Conservation (phyloP, 1,140 invertebrate species). For the Platorchestia sp. region DNA sequence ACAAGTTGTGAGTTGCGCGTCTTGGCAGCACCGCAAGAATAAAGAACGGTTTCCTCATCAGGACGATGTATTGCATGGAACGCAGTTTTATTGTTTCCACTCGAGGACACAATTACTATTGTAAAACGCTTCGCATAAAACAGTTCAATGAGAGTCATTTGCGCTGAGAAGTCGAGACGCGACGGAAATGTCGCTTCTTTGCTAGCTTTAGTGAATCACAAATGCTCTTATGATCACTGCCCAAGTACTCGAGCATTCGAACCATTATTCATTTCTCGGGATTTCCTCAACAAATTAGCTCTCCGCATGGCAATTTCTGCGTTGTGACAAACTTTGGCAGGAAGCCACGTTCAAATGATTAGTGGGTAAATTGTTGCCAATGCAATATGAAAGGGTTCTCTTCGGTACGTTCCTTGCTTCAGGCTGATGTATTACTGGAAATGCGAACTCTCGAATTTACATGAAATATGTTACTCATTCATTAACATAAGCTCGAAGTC, state of each 20-base stretch:
- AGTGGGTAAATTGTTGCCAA: not conserved
- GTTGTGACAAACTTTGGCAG: not conserved
- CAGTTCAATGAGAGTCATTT: constrained; percentile 1
- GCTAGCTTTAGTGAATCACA: not conserved
- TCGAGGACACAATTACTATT: not conserved
- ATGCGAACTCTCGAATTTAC: not conserved
- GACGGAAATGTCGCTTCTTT: not conserved
- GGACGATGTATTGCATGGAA: not conserved
- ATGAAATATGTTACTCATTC: not conserved
- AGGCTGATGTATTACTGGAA: not conserved
- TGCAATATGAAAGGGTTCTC: not conserved
- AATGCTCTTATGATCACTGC: not conserved
- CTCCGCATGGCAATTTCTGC: not conserved
- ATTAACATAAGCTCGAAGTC: too few species aligned
- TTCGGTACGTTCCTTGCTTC: not conserved
- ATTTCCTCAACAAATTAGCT: not conserved
- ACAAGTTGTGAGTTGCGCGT: not conserved
- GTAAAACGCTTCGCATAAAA: not conserved
- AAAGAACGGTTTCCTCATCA: not conserved
- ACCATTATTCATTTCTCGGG: not conserved
- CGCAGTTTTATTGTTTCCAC: not conserved
- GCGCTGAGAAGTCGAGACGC: not conserved
- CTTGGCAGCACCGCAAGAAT: not conserved
- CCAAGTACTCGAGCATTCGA: not conserved
- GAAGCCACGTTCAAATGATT: not conserved